Evolutionary conservation across 1,140 invertebrate genomes (phyloP).

Genomic region (Wiebesia pumilae): DNA sequence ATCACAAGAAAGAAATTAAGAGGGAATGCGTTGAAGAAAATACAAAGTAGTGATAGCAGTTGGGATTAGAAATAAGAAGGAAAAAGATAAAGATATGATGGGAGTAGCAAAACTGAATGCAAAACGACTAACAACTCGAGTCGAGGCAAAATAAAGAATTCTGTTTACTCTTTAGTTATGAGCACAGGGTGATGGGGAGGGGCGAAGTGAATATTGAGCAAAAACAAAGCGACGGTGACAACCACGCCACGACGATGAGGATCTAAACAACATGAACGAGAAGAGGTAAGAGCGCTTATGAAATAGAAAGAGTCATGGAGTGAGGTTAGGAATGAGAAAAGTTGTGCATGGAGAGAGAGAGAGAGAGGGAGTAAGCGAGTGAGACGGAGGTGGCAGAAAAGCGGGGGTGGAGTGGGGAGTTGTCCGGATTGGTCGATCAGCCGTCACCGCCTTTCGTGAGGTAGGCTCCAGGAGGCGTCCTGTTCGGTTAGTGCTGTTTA

Average conservation of each 20-base stretch:
- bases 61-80: background rate
- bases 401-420: constrained; percentile 31
- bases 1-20: background rate
- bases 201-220: background rate
- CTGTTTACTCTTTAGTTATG: background rate
- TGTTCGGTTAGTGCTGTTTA: background rate
- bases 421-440: constrained; percentile 54
- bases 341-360: background rate
- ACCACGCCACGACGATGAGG: background rate
- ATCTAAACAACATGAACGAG: background rate
- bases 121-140: background rate
- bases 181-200: background rate
- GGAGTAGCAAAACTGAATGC: background rate
- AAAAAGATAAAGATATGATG: background rate
- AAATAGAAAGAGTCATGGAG: background rate
- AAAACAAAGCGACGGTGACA: background rate
- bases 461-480: background rate
- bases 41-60: background rate
- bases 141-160: background rate
- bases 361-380: background rate
- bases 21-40: background rate
- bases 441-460: constrained; percentile 59
- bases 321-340: constrained; percentile 22
- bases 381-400: background rate
- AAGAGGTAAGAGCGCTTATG: background rate